phyloP scores from a whole-genome alignment of 92 coral and sea anemone species.

The Phymanthus crucifer region DNA sequence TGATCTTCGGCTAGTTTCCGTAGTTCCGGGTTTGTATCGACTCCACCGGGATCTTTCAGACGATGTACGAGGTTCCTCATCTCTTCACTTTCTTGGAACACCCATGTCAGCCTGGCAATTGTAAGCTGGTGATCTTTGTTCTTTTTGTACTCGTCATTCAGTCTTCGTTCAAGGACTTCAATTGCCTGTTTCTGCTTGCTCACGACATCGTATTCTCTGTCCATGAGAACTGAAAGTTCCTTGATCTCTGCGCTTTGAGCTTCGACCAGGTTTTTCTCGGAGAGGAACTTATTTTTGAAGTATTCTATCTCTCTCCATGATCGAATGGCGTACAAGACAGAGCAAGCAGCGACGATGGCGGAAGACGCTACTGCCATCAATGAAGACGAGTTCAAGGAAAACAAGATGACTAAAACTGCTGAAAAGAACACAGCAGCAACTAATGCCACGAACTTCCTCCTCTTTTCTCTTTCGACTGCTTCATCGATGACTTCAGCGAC shows the following conservation, averaged over 20 bases:
- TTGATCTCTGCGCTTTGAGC: slow-evolving; percentile 55
- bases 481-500: slow-evolving; percentile 26
- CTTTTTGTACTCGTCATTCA: slow-evolving; percentile 61
- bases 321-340: slow-evolving; percentile 27
- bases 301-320: slow-evolving; percentile 37
- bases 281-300: slow-evolving; percentile 26
- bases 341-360: slow-evolving; percentile 34
- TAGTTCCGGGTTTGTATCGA: slow-evolving; percentile 29
- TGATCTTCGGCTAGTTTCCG: slow-evolving; percentile 51
- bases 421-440: slow-evolving; percentile 14
- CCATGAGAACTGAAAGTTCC: slow-evolving; percentile 59
- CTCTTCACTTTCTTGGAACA: slow-evolving; percentile 47
- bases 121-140: slow-evolving; percentile 56
- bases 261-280: slow-evolving; percentile 37
- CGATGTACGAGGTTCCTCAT: slow-evolving; percentile 39
- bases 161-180: slow-evolving; percentile 62
- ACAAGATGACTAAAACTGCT: slow-evolving; percentile 18
- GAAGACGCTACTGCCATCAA: slow-evolving; percentile 21
- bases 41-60: slow-evolving; percentile 18
- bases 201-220: slow-evolving; percentile 66
- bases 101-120: slow-evolving; percentile 42
- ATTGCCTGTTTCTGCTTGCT: slow-evolving; percentile 67
- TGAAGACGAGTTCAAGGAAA: slow-evolving; percentile 34
- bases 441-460: slow-evolving; percentile 17
- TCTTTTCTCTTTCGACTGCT: slow-evolving; percentile 25